These are phyloP conservation scores for Enteromius treurensis DNA, from an alignment of 2,797 vertebrate genomes.

Conservation along the genomic window DNA sequence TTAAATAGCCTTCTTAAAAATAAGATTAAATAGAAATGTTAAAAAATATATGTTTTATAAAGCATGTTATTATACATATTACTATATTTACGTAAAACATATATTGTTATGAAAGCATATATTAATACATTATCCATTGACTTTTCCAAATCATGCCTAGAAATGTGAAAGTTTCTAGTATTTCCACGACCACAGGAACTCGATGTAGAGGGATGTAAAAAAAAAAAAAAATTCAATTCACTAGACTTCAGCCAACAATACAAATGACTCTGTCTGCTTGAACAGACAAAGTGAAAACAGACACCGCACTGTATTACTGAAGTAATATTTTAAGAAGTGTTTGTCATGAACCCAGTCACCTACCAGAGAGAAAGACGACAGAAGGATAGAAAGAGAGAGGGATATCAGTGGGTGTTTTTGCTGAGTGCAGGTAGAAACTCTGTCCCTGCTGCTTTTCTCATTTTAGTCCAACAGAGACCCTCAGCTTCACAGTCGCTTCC, in stretches of 20 bases:
- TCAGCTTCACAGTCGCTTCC: constrained; percentile 37
- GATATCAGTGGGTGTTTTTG: constrained; percentile 45
- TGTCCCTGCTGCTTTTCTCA: constrained; percentile 62
- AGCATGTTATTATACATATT: no score
- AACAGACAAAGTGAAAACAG: not conserved
- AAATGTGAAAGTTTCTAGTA: not conserved
- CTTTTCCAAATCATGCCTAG: not conserved
- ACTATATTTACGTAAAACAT: not conserved
- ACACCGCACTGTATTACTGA: constrained; percentile 1
- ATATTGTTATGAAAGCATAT: not conserved
- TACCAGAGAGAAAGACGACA: constrained; percentile 14
- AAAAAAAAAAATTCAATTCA: not conserved
- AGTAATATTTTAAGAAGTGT: constrained; percentile 20
- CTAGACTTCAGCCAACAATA: constrained; percentile 4
- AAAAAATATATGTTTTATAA: not conserved
- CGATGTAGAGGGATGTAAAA: not conserved
- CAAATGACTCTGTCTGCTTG: not conserved
- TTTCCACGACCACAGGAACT: not conserved
- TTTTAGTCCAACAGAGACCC: constrained; percentile 59
- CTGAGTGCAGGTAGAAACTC: constrained; percentile 52
- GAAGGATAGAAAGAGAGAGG: constrained; percentile 34
- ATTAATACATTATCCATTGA: not conserved
- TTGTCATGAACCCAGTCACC: constrained; percentile 28
- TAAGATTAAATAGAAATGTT: not conserved
- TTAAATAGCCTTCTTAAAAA: not conserved